phyloP scores from a whole-genome alignment of 2,888 invertebrate species.

The Drosophila gaucha region DNA sequence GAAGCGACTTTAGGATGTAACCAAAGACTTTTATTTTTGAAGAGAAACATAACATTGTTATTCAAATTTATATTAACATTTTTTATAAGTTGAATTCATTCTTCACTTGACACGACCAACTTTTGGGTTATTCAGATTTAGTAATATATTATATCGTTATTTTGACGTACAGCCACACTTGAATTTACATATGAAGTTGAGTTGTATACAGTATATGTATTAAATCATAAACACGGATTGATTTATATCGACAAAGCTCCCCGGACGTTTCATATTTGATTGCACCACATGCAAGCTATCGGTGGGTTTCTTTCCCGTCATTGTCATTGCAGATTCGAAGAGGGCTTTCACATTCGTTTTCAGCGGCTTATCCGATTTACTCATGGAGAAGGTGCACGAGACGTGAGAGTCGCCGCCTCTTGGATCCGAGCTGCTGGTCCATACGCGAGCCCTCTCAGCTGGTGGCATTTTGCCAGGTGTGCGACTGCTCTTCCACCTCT shows the following conservation, averaged over 20 bases:
- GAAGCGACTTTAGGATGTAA: no score
- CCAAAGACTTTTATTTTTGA: no score
- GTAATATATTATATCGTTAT: neutral
- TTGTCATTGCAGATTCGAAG: constrained; percentile 25
- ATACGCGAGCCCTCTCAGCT: neutral
- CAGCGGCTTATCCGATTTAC: constrained; percentile 26
- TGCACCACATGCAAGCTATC: constrained; percentile 58
- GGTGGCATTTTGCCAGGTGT: neutral
- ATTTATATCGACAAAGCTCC: constrained; percentile 51
- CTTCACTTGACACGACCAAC: neutral
- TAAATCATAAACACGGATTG: constrained; percentile 54
- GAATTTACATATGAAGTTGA: neutral
- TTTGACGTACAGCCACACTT: no score
- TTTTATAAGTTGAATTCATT: neutral
- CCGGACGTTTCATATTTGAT: constrained; percentile 65
- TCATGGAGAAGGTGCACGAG: constrained; percentile 19
- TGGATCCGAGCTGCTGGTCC: constrained; percentile 57
- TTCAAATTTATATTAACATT: no score
- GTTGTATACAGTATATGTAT: neutral
- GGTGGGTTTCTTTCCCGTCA: constrained; percentile 29
- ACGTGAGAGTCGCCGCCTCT: constrained; percentile 34
- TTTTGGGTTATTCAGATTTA: no score
- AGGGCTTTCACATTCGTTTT: constrained; percentile 10
- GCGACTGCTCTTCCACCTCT: neutral
- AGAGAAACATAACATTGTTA: no score